Percentiles rank a stretch among this genome's conserved stretches.
Evolutionary conservation across 2,113 vertebrate species (phyloP).

Genomic region (Silurus glanis): DNA sequence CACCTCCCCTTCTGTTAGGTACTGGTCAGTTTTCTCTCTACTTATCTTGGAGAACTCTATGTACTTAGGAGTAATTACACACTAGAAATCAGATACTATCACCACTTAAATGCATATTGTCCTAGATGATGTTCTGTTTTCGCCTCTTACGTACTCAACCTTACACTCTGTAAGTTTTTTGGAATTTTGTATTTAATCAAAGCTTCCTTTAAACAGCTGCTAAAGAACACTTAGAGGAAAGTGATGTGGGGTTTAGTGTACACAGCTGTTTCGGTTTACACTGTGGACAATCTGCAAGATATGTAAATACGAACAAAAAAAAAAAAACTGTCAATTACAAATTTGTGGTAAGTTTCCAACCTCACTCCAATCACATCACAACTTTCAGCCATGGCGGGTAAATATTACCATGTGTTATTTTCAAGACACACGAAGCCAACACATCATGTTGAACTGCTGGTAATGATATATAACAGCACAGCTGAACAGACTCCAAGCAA

Average conservation of each 20-base stretch:
- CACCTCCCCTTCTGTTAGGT: not conserved
- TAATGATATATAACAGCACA: not conserved
- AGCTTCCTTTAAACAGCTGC: not conserved
- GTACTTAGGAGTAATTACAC: not conserved
- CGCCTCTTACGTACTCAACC: not conserved
- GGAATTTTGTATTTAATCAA: not conserved
- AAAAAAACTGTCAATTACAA: too few species aligned
- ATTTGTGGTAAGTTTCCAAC: not conserved
- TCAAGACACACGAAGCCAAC: not conserved
- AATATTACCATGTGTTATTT: not conserved
- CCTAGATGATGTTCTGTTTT: not conserved
- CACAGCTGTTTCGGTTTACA: not conserved
- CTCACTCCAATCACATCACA: not conserved
- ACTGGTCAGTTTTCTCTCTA: not conserved
- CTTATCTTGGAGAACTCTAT: not conserved
- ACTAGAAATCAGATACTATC: constrained; percentile 1
- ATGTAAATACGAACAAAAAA: too few species aligned
- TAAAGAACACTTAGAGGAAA: not conserved
- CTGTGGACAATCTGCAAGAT: not conserved
- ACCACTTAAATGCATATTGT: not conserved
- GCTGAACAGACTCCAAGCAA: not conserved
- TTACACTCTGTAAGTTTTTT: not conserved
- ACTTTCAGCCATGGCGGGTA: not conserved
- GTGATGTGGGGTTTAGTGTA: not conserved
- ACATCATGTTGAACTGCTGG: not conserved